phyloP scores from a whole-genome alignment of 2,888 invertebrate genomes.

The Allophyes oxyacanthae region DNA sequence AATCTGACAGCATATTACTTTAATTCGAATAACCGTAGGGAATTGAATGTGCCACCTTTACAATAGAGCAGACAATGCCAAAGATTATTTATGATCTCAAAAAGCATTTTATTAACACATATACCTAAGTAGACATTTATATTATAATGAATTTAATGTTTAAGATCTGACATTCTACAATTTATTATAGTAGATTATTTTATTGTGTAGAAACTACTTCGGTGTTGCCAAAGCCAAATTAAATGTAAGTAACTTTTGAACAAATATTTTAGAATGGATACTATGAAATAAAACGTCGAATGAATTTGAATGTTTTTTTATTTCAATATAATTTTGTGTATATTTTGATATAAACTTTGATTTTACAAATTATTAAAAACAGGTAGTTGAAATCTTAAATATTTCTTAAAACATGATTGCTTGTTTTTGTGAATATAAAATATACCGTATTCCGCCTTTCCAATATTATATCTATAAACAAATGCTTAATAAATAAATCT shows the following conservation, averaged over 20 bases:
- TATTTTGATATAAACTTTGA: constrained; percentile 27
- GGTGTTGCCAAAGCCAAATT: constrained; percentile 68
- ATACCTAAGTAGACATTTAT: constrained; percentile 37
- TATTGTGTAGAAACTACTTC: constrained; percentile 49
- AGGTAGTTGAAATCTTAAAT: constrained; percentile 6
- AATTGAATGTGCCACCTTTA: constrained; percentile 57
- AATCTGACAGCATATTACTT: constrained; percentile 48
- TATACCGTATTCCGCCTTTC: constrained; percentile 10
- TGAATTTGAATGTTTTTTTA: constrained; percentile 50
- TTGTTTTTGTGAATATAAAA: constrained; percentile 14
- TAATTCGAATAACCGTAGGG: constrained; percentile 31
- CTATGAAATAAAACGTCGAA: constrained; percentile 52
- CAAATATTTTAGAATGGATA: constrained; percentile 46
- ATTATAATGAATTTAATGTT: constrained; percentile 28
- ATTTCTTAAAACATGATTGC: constrained; percentile 3
- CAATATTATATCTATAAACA: constrained; percentile 22
- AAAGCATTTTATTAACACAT: constrained; percentile 49
- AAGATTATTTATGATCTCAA: constrained; percentile 57
- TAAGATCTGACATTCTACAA: constrained; percentile 47
- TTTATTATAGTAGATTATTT: constrained; percentile 28
- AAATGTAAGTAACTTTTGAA: constrained; percentile 53
- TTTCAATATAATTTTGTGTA: constrained; percentile 32
- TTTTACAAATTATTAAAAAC: constrained; percentile 22
- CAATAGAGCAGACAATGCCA: constrained; percentile 52
- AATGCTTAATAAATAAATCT: constrained; percentile 48